Evolutionary conservation across 1,140 invertebrate genomes (phyloP), one percentile per base, ranked within the genome.

Genomic region (Thereuonema tuberculata): DNA sequence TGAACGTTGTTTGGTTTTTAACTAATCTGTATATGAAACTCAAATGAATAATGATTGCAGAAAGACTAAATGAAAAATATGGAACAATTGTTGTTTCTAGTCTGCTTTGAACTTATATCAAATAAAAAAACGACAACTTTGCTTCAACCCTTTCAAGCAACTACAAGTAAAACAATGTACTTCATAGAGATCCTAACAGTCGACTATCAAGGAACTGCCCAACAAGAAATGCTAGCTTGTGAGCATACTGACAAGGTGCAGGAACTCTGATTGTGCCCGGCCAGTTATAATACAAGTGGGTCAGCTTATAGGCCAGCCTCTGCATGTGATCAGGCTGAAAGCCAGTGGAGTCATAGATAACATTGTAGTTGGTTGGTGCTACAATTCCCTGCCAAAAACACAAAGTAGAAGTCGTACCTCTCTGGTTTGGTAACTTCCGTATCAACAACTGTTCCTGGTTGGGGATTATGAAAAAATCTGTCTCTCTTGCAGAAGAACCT

Each of bases 201-300:
- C n/a, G 14, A 27, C n/a, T n/a, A n/a, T n/a, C n/a, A n/a, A n/a
- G n/a, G n/a, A n/a, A n/a, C 66, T 61, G 47, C 64, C 71, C 71
- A 82, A 78, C 48, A 20, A 50, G 21, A 5, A 20, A 24, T 24
- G 9, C 21, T 24, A 50, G 21, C 21, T 50, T 50, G 23, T 50
- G 21, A 17, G 48, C 48, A 24, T 14, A 50, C 72, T 83, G 81
- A 67, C 89, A 93, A 0, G 92, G 91, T 0, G 93, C 93, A 1
- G 94, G 93, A 29, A 95, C 89, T 52, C 89, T 73, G 21, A 96
- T 82, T 1, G 91, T 91, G 15, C 92, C 93, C 0, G 87, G 81
- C 92, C 93, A 96, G 75, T 97, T 97, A 74, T 92, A 97, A 71
- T 97, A 97, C 65, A 96, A 70, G 70, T 94, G 89, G 56, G 88